Conservation (phyloP, 2,113 vertebrate species). For the Uria aalge region DNA sequence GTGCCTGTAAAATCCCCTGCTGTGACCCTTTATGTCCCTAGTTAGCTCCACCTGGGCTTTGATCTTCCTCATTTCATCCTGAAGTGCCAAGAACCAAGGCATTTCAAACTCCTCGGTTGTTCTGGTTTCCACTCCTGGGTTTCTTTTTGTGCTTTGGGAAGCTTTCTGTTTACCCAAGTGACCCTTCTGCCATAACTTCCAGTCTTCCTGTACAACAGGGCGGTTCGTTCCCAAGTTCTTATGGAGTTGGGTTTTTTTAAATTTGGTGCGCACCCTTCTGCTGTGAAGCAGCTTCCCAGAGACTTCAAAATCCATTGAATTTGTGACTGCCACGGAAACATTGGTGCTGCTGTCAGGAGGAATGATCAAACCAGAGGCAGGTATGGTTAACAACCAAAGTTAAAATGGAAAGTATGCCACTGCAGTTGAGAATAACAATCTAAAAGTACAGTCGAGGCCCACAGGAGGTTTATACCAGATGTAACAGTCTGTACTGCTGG, state of each 20-base stretch:
- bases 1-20: neutral
- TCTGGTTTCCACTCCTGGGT: neutral
- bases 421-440: neutral
- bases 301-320: neutral
- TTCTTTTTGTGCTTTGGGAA: neutral
- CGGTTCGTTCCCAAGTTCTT: neutral
- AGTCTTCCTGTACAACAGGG: neutral
- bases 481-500: neutral
- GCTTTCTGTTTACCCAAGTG: neutral
- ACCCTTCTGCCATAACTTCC: neutral
- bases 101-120: neutral
- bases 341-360: neutral
- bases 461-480: neutral
- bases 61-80: neutral
- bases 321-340: neutral
- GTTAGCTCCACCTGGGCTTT: neutral
- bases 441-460: neutral
- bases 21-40: neutral
- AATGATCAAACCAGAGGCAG: neutral
- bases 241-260: neutral
- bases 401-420: neutral
- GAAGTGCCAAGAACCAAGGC: neutral
- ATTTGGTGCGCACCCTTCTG: neutral
- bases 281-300: neutral
- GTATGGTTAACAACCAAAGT: neutral